A percentile compares a stretch with the other conserved stretches of the same genome.
Evolutionary conservation across 2,797 vertebrate genomes (phyloP).

Genomic region (Lateolabrax maculatus): DNA sequence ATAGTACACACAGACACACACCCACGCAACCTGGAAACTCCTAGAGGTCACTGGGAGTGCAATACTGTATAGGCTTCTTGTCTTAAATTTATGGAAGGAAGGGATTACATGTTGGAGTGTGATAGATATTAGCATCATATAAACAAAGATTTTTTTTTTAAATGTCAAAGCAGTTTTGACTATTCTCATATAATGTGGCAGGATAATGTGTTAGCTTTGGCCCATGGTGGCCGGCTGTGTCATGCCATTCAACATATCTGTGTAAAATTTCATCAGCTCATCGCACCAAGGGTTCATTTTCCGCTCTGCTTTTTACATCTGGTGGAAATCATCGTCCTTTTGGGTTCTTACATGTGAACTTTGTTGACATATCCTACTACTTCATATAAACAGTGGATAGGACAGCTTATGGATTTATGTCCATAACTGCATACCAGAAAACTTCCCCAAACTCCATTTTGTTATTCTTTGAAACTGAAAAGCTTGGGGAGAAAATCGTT

Average conservation of each 20-base stretch:
- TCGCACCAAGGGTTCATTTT: conserved; percentile 59
- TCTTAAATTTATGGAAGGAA: background rate
- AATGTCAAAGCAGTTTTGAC: background rate
- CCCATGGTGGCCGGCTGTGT: conserved; percentile 14
- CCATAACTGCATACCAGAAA: background rate
- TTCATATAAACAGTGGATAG: background rate
- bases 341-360: background rate
- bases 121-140: background rate
- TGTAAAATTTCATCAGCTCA: conserved; percentile 59
- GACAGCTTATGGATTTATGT: too few relatives aligned
- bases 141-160: background rate
- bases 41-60: background rate
- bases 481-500: background rate
- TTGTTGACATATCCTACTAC: background rate
- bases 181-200: conserved; percentile 11
- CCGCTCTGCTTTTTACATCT: conserved; percentile 11
- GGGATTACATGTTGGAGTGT: background rate
- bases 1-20: background rate
- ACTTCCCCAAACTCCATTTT: conserved; percentile 4
- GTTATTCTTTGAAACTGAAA: conserved; percentile 3
- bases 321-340: background rate
- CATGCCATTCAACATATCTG: conserved; percentile 44
- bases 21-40: conserved; percentile 2
- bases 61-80: background rate
- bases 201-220: conserved; percentile 40